A percentile compares a stretch with the other conserved stretches of the same genome.
Evolutionary conservation across 2,113 vertebrate genomes (phyloP).

Genomic region (Varanus salvator): DNA sequence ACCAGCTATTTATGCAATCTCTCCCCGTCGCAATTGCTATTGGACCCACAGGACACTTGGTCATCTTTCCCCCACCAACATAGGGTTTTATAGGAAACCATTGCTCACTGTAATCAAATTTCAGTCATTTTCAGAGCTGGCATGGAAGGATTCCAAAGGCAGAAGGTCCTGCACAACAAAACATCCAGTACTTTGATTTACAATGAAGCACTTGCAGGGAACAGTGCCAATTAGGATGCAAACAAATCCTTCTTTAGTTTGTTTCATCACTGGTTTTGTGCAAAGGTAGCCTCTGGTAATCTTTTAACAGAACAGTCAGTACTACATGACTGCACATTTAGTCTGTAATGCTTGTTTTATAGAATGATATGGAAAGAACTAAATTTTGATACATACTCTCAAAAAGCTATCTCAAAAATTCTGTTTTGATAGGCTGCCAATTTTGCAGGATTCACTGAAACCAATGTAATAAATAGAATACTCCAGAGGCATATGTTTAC

Average conservation of each 20-base stretch:
- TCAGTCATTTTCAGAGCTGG: not conserved
- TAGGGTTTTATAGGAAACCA: not conserved
- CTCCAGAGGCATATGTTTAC: not conserved
- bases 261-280: accelerated
- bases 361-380: slow-evolving; percentile 47
- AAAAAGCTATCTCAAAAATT: slow-evolving; percentile 50
- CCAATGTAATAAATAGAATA: slow-evolving; percentile 44
- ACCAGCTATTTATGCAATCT: slow-evolving; percentile 52
- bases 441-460: slow-evolving; percentile 60
- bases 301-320: accelerated
- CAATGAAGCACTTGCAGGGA: not conserved
- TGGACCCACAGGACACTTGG: slow-evolving; percentile 9
- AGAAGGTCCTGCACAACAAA: not conserved
- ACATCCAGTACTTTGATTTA: not conserved
- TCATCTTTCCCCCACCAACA: accelerated
- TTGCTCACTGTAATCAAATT: slow-evolving; percentile 26
- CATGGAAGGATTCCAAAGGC: not conserved
- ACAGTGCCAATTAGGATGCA: not conserved
- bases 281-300: accelerated
- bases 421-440: slow-evolving; percentile 62
- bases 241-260: accelerated
- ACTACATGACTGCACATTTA: not conserved
- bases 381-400: slow-evolving; percentile 49
- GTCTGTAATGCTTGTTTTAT: not conserved
- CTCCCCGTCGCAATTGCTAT: not conserved